Percentiles rank a stretch among this genome's conserved stretches.
Conservation (phyloP, 2,113 vertebrate genomes). For the Cinclus mexicanus region DNA sequence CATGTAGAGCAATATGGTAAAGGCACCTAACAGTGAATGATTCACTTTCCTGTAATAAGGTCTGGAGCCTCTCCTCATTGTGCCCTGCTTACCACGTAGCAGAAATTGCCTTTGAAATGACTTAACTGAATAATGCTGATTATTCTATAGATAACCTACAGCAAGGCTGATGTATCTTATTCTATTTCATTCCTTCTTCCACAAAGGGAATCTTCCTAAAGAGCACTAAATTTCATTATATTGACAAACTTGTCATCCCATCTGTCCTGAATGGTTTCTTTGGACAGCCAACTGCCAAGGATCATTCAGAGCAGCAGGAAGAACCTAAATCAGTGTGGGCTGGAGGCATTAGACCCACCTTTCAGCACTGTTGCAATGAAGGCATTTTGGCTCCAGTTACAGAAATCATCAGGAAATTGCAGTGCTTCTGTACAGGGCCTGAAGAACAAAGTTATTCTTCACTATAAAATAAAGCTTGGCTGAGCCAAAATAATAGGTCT, state of each 20-base stretch:
- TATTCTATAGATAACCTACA: background rate
- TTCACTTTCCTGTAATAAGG: background rate
- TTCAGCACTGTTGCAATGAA: background rate
- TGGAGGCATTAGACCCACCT: background rate
- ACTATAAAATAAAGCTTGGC: background rate
- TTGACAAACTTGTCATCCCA: background rate
- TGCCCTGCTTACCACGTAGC: background rate
- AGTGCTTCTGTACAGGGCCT: background rate
- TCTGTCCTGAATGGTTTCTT: background rate
- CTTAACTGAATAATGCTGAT: background rate
- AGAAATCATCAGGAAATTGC: background rate
- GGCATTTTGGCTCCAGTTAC: background rate
- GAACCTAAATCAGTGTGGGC: background rate
- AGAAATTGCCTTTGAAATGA: background rate
- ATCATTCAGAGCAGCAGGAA: background rate
- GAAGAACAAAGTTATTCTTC: background rate
- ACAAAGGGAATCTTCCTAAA: background rate
- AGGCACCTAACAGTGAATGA: background rate
- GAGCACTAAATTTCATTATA: background rate
- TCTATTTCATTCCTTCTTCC: background rate
- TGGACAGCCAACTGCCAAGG: background rate
- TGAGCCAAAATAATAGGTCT: background rate
- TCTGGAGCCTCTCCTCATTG: background rate
- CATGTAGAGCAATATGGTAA: background rate
- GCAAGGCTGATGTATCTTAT: background rate